A percentile compares a stretch with the other conserved stretches of the same genome.
These are phyloP conservation scores for Xanthia icteritia DNA, from an alignment of 2,888 invertebrate species.

Conservation along the genomic window DNA sequence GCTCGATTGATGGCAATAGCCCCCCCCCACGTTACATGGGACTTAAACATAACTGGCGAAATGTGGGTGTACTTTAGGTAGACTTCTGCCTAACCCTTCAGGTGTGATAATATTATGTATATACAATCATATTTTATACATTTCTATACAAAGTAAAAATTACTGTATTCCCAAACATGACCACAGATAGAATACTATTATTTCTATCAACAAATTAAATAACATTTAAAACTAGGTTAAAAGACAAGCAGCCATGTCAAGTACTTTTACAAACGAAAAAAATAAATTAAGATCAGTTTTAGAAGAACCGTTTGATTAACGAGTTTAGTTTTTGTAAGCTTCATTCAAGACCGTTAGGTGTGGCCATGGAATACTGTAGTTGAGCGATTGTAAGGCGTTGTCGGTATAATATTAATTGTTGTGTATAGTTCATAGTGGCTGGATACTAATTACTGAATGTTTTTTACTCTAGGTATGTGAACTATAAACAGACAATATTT, in stretches of 20 bases:
- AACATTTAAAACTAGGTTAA: conserved; percentile 7
- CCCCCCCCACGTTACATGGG: no score
- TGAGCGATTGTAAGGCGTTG: conserved; percentile 8
- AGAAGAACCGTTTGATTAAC: conserved; percentile 51
- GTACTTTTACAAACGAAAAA: conserved; percentile 20
- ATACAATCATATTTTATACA: no score
- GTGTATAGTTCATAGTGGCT: conserved; percentile 19
- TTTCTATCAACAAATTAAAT: background rate
- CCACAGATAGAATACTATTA: background rate
- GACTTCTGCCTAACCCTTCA: no score
- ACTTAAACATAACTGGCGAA: no score
- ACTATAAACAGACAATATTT: background rate
- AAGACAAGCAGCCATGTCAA: background rate
- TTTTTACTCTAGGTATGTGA: background rate
- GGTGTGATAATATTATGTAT: no score
- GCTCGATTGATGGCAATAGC: no score
- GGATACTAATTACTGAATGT: background rate
- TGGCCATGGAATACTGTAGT: conserved; percentile 20
- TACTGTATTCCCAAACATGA: background rate
- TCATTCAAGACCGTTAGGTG: conserved; percentile 45
- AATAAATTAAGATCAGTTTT: conserved; percentile 33
- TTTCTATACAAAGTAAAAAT: background rate
- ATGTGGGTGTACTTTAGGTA: no score
- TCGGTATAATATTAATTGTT: conserved; percentile 25
- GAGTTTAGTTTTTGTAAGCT: conserved; percentile 45